Base-by-base conservation (phyloP, 2,888 invertebrate species). In the Encarsia formosa region DNA sequence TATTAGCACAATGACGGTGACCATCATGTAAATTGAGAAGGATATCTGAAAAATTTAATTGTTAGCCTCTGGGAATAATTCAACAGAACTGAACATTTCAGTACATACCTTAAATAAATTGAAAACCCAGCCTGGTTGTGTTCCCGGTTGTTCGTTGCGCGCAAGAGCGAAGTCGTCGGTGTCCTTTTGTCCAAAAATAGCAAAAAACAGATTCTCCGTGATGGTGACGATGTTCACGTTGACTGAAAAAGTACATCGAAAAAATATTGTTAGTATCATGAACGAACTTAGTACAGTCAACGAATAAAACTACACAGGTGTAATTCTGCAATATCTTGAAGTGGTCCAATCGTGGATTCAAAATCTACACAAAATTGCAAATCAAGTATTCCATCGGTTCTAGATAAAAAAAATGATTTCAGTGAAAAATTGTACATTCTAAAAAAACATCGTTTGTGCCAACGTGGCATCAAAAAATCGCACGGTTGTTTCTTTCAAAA, bases 181-280 rank as follows among this genome's bases (percentile, higher is more conserved):
- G 55, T 85, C 84, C 63, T 91, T 95, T 76, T 97, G 88, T 60
- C 98, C 98, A 77, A 98, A 98, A 72, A 98, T 88, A 65, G 96
- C 94, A 79, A 96, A 99, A 85, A 98, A 99, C 68, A 99, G 85
- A 79, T 96, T 84, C 80, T 98, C 97, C 78, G 97, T 93, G 63
- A 96, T 93, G 74, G 89, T 86, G 69, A 92, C 78, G 67, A 92
- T 91, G 78, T 87, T 89, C 84, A 91, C 89, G 73, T 85, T 83
- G 77, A 93, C 92, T 93, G 88, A 74, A 84, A 83, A 37, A 39
- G 31, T 9, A 58, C 18, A 23, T 18, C 1, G 34, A 31, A 19
- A 26, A 11, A 26, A 26, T 8, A 26, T n/a, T 34, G n/a, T n/a
- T n/a, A n/a, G n/a, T n/a, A n/a, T n/a, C n/a, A n/a, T n/a, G n/a